Evolutionary conservation across 2,797 vertebrate species (phyloP).

Genomic region (Manis pentadactyla): DNA sequence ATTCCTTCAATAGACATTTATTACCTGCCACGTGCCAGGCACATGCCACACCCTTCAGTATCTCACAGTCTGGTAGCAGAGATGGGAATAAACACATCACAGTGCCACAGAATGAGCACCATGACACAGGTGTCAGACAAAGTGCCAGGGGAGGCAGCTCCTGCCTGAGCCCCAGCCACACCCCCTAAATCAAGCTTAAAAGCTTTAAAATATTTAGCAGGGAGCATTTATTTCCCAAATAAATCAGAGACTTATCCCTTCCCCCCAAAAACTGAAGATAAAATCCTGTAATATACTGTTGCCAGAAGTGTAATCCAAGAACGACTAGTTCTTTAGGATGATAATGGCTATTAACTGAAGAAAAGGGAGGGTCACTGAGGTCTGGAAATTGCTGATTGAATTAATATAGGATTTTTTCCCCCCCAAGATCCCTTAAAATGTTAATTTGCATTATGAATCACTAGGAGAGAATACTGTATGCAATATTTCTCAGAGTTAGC

Average conservation of each 20-base stretch:
- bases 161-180: neutral
- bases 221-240: neutral
- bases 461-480: neutral
- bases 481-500: neutral
- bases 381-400: neutral
- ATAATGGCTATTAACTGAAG: neutral
- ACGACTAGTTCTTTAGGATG: neutral
- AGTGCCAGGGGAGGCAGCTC: neutral
- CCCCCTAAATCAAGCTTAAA: neutral
- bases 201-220: neutral
- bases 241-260: neutral
- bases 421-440: neutral
- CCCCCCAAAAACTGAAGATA: neutral
- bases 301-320: neutral
- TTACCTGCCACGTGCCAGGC: neutral
- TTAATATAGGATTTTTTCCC: neutral
- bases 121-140: neutral
- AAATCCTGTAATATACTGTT: neutral
- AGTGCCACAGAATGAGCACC: neutral
- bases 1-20: neutral
- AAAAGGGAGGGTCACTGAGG: neutral
- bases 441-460: neutral
- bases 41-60: accelerated
- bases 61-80: neutral
- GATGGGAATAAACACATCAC: neutral